phyloP scores from a whole-genome alignment of 2,113 vertebrate species.

The Ptychochromis oligacanthus region DNA sequence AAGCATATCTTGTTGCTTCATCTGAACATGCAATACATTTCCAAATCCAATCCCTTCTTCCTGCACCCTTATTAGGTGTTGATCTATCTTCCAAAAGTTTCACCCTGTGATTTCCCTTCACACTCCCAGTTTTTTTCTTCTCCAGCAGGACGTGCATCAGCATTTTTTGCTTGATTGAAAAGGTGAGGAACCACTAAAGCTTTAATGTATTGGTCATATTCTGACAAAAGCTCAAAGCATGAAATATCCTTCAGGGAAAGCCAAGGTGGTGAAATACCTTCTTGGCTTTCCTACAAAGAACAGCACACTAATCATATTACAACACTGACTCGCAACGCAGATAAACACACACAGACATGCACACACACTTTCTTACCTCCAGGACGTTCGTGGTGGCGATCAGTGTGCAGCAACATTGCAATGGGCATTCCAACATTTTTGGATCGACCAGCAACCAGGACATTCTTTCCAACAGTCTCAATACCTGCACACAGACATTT shows the following conservation, averaged over 20 bases:
- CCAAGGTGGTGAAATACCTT: constrained; percentile 48
- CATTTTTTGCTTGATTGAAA: constrained; percentile 29
- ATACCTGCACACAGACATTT: constrained; percentile 82
- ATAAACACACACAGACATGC: not conserved
- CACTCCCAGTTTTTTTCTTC: not conserved
- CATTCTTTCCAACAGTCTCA: constrained; percentile 90
- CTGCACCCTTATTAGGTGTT: constrained; percentile 59
- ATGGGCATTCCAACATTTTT: constrained; percentile 96
- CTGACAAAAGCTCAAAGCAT: not conserved
- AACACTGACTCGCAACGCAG: not conserved
- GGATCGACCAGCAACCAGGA: constrained; percentile 90
- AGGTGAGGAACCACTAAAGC: constrained; percentile 8
- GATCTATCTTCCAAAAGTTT: constrained; percentile 13
- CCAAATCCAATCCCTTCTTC: constrained; percentile 44
- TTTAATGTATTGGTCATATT: not conserved
- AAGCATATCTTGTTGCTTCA: constrained; percentile 45
- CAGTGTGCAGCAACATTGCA: constrained; percentile 90
- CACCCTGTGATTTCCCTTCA: constrained; percentile 24
- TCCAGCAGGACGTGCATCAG: constrained; percentile 14
- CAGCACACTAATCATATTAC: not conserved
- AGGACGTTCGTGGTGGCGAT: constrained; percentile 88
- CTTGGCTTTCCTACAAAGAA: not conserved
- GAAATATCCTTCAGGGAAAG: constrained; percentile 5
- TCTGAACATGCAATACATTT: not conserved
- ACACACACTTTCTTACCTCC: constrained; percentile 82